Evolutionary conservation across 2,888 invertebrate species (phyloP).

Genomic region (Sepiola atlantica): DNA sequence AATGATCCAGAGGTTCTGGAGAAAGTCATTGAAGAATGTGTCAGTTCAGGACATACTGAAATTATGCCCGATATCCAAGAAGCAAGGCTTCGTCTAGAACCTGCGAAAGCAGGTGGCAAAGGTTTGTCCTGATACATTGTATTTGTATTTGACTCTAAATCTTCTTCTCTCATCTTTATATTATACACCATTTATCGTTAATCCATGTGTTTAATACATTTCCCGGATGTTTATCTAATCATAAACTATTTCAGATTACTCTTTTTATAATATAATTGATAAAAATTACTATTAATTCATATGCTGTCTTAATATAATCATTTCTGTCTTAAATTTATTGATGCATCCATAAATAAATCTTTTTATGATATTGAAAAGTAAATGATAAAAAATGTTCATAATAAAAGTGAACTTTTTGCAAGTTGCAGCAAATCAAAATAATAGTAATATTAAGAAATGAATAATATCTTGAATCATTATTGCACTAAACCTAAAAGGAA

Average conservation of each 20-base stretch:
- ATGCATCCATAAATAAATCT: background rate
- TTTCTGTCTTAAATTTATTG: background rate
- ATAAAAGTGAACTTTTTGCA: background rate
- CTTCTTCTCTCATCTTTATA: background rate
- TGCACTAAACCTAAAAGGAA: too few species aligned
- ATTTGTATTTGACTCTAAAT: background rate
- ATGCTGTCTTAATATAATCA: background rate
- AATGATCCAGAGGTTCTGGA: background rate
- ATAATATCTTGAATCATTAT: too few species aligned
- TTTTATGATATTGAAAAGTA: background rate
- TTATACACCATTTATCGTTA: background rate
- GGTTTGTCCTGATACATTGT: background rate
- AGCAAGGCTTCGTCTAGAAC: background rate
- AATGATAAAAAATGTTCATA: background rate
- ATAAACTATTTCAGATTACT: background rate
- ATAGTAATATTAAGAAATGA: background rate
- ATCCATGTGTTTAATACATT: background rate
- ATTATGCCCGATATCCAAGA: background rate
- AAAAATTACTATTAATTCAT: background rate
- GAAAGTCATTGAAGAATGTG: conserved; percentile 4
- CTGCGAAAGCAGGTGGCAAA: background rate
- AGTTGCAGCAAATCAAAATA: background rate
- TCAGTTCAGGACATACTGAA: background rate
- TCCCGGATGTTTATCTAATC: background rate
- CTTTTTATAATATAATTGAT: background rate